Base-by-base conservation (phyloP, 2,113 vertebrate species). In the Catharus minimus region DNA sequence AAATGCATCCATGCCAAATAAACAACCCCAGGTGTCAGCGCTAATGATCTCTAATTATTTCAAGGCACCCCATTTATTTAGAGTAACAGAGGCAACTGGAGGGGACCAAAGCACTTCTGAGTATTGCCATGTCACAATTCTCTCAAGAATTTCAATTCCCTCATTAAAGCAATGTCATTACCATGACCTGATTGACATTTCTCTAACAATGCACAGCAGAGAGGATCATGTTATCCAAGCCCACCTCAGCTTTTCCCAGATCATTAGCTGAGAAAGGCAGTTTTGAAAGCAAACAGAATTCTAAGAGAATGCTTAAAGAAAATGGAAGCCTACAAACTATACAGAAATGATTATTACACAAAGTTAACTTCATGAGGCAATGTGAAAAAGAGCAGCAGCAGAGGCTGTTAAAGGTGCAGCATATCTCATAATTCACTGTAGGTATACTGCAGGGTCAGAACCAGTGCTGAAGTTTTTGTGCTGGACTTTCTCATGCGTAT, bases 141-240 rank as follows among this genome's bases (percentile, higher is more conserved):
- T 64, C 38, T 36, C 4, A 28, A 86, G 83, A 73, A 90, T 89
- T 71, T 79, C 19, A 49, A 4, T 82, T 44, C 16, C 21, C 50
- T 90, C 68, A 76, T 92, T 90, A 94, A 92, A 39, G 19, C 66
- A 89, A 77, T 77, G 71, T 69, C 71, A 72, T 95, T 92, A 75
- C 77, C 43, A 43, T 38, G 82, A 90, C 64, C 47, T 94, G 86
- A 73, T 2, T 89, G 79, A 89, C 88, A 83, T 95, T 84, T 87
- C 82, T 87, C 15, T 87, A 92, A 90, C 36, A 83, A 53, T 49
- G 39, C 60, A 49, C 17, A 60, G 38, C 3, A 72, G 52, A 67
- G 22, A 78, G 44, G 36, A 77, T 75, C 41, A 47, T 9, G 24
- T 72, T 87, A 69, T 26, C 33, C 49, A 71, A 64, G 43, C 21